These are phyloP conservation scores for Temnothorax longispinosus DNA, from an alignment of 1,140 invertebrate genomes.

Conservation along the genomic window DNA sequence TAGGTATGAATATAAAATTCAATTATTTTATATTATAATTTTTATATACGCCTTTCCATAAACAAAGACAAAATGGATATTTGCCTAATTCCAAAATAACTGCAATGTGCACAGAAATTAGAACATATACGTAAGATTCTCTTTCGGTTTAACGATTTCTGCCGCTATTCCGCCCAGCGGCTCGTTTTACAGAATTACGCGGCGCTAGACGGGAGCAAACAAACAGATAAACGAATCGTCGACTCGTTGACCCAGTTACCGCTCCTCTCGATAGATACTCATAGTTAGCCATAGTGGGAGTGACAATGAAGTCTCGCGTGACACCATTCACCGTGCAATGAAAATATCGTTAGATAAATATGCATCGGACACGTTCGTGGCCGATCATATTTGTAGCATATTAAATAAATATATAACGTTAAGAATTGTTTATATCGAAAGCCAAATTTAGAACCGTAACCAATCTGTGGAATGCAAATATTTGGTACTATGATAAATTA, in stretches of 20 bases:
- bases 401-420: constrained; percentile 7
- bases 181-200: constrained; percentile 51
- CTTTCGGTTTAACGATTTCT: constrained; percentile 12
- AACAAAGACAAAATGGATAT: neutral
- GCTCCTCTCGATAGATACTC: constrained; percentile 55
- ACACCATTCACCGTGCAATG: constrained; percentile 45
- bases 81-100: neutral
- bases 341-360: constrained; percentile 25
- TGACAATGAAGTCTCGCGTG: constrained; percentile 43
- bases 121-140: neutral
- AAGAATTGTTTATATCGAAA: neutral
- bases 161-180: constrained; percentile 8
- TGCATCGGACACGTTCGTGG: constrained; percentile 1
- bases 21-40: neutral
- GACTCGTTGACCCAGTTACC: constrained; percentile 72
- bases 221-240: constrained; percentile 72
- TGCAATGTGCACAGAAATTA: neutral
- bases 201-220: constrained; percentile 56
- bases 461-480: neutral
- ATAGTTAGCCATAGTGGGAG: constrained; percentile 44
- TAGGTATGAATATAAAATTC: neutral
- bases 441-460: neutral
- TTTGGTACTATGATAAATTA: neutral
- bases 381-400: neutral
- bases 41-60: neutral